These are phyloP conservation scores for Bombycilla garrulus DNA, from an alignment of 2,113 vertebrate species.

Conservation along the genomic window DNA sequence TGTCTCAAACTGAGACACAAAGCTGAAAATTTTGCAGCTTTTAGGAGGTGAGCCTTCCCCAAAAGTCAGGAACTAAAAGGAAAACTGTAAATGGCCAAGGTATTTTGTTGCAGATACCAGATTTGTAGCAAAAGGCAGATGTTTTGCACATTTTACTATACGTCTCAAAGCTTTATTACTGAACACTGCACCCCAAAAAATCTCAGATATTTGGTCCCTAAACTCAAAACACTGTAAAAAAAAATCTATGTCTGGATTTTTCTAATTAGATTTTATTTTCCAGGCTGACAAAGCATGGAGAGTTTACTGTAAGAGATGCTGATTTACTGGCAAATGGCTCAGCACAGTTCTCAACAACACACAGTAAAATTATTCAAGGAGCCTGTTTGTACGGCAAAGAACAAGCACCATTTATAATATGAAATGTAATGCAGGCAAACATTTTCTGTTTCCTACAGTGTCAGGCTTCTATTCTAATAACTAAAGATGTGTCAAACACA, in stretches of 20 bases:
- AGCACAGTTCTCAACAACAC: background rate
- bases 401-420: conserved; percentile 32
- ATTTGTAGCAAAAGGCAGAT: background rate
- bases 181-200: background rate
- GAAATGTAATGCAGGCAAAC: conserved; percentile 30
- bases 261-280: background rate
- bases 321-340: conserved; percentile 39
- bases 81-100: background rate
- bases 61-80: background rate
- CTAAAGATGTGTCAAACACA: conserved; percentile 37
- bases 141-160: background rate
- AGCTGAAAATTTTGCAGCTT: background rate
- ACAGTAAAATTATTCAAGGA: conserved; percentile 38
- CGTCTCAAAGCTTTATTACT: background rate
- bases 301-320: background rate
- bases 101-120: background rate
- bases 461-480: conserved; percentile 30
- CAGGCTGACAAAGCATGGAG: conserved; percentile 3
- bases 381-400: background rate
- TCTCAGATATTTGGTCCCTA: background rate
- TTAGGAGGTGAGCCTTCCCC: background rate
- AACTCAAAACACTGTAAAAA: background rate
- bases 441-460: conserved; percentile 19
- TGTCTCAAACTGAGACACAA: background rate
- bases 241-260: background rate